Evolutionary conservation across 2,888 invertebrate genomes (phyloP).

Genomic region (Scaeva pyrastri): DNA sequence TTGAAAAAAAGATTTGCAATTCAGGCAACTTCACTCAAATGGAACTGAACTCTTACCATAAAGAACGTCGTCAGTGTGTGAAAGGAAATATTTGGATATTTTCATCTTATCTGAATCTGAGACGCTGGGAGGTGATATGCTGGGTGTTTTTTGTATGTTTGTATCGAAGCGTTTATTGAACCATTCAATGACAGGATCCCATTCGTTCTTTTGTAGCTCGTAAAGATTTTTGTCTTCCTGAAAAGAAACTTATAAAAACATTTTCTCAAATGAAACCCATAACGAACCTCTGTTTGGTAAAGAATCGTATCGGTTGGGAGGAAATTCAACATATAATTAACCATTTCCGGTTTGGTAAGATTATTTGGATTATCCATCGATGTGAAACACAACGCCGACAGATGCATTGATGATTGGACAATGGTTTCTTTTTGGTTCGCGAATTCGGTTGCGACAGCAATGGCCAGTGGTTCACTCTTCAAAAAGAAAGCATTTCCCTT

Average conservation of each 20-base stretch:
- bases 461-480: conserved; percentile 93
- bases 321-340: conserved; percentile 91
- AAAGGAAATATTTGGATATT: conserved; percentile 91
- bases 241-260: conserved; percentile 77
- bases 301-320: conserved; percentile 93
- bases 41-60: conserved; percentile 87
- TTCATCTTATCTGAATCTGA: conserved; percentile 87
- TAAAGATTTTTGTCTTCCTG: conserved; percentile 92
- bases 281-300: conserved; percentile 89
- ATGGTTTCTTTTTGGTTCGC: conserved; percentile 92
- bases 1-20: conserved; percentile 79
- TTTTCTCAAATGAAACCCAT: background rate
- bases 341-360: conserved; percentile 90
- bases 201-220: conserved; percentile 90
- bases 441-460: conserved; percentile 98
- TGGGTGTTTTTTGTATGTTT: conserved; percentile 88
- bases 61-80: conserved; percentile 92
- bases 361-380: conserved; percentile 96
- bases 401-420: conserved; percentile 92
- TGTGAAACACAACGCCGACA: conserved; percentile 96
- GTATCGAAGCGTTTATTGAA: conserved; percentile 92
- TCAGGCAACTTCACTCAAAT: background rate
- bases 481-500: conserved; percentile 91
- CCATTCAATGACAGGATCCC: conserved; percentile 96
- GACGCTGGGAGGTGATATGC: conserved; percentile 89